Percentiles rank a stretch among this genome's conserved stretches.
Conservation (phyloP, 92 coral and sea anemone genomes). For the Epizoanthus illoricatus region DNA sequence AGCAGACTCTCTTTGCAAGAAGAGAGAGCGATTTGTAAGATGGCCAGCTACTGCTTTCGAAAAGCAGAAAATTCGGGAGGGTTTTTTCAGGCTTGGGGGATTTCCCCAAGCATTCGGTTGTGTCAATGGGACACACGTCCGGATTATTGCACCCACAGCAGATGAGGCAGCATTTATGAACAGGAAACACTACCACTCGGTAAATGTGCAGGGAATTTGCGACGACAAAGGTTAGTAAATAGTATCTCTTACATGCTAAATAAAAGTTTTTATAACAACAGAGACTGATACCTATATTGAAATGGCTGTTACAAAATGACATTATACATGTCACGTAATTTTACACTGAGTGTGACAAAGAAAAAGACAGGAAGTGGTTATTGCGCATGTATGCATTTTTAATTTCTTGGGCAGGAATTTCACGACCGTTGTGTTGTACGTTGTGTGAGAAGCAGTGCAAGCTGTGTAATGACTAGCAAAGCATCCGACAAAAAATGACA, state of each 20-base stretch:
- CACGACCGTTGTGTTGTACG: no score
- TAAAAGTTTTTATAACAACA: neutral
- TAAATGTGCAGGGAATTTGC: conserved; percentile 39
- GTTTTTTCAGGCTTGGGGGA: conserved; percentile 28
- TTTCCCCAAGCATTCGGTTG: conserved; percentile 38
- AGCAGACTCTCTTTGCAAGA: conserved; percentile 27
- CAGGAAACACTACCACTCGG: conserved; percentile 31
- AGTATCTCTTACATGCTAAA: neutral
- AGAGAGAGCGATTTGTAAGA: conserved; percentile 19
- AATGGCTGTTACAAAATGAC: no score
- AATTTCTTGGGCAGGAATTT: no score
- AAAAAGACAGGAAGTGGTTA: no score
- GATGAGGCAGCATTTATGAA: conserved; percentile 36
- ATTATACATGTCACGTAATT: no score
- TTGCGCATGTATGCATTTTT: no score
- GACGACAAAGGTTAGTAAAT: conserved; percentile 32
- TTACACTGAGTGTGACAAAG: no score
- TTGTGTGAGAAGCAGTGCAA: no score
- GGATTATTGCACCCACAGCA: conserved; percentile 18
- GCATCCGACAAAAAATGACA: no score
- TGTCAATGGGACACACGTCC: conserved; percentile 36
- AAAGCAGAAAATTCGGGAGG: conserved; percentile 31
- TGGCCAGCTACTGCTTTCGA: conserved; percentile 27
- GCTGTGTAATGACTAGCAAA: no score
- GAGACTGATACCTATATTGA: neutral